A percentile compares a stretch with the other conserved stretches of the same genome.
Evolutionary conservation across 2,113 vertebrate genomes (phyloP).

Genomic region (Phrynosoma blainvillii): DNA sequence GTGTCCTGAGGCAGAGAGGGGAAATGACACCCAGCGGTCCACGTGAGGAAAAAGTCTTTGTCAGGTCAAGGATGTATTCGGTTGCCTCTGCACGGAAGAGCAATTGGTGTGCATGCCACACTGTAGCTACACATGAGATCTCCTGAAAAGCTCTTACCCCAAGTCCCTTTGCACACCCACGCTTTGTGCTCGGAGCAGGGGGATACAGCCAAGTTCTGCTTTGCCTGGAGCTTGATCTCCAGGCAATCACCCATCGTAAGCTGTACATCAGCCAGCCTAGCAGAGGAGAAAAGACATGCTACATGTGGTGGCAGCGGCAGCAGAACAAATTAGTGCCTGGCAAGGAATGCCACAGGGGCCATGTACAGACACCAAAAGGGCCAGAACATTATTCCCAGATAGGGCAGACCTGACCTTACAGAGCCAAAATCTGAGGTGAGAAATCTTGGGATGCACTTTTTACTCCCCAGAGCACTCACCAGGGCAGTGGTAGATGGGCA

Average conservation of each 20-base stretch:
- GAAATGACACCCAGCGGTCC: too few species aligned
- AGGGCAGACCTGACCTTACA: not conserved
- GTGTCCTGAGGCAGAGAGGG: conserved; percentile 1
- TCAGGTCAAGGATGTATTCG: too few species aligned
- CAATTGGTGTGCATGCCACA: not conserved
- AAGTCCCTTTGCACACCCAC: conserved; percentile 33
- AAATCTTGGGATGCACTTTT: too few species aligned
- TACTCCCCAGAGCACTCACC: conserved; percentile 6
- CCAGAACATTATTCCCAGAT: too few species aligned
- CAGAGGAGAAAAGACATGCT: not conserved
- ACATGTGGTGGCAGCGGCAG: not conserved
- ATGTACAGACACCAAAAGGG: too few species aligned
- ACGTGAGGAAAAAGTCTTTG: not conserved
- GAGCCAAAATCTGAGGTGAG: too few species aligned
- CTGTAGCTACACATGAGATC: not conserved
- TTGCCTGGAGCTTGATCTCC: not conserved
- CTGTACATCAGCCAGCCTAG: not conserved
- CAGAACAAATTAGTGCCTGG: not conserved
- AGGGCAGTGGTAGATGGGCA: not conserved
- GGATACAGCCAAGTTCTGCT: not conserved
- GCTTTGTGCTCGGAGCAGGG: conserved; percentile 3
- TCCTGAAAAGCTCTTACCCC: not conserved
- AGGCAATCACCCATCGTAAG: not conserved
- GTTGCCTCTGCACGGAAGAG: fast-evolving
- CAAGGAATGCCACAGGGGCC: too few species aligned